Evolutionary conservation across 2,113 vertebrate species (phyloP).

Genomic region (Cervus canadensis): DNA sequence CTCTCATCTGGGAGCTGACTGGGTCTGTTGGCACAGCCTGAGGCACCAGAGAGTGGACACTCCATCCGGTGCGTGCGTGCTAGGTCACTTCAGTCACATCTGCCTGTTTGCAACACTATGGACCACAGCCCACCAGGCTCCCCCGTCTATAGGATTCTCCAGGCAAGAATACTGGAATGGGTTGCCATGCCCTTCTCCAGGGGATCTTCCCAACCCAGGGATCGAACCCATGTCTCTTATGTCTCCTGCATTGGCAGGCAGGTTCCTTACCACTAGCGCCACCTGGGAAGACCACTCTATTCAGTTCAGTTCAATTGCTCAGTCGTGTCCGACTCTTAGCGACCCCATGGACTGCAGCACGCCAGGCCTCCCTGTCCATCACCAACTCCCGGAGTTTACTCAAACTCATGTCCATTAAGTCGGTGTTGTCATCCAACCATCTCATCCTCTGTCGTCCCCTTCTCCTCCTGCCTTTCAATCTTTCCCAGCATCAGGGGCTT

Average conservation of each 20-base stretch:
- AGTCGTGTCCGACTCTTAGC: fast-evolving
- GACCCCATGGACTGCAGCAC: neutral
- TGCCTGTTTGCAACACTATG: neutral
- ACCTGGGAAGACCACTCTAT: neutral
- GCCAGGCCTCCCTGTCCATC: neutral
- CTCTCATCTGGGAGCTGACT: neutral
- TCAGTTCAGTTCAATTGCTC: neutral
- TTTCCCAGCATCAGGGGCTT: neutral
- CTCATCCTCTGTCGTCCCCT: neutral
- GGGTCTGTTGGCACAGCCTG: neutral
- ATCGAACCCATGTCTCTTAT: neutral
- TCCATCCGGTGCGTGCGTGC: fast-evolving
- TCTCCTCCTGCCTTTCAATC: neutral
- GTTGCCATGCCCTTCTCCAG: neutral
- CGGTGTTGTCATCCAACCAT: neutral
- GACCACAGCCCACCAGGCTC: neutral
- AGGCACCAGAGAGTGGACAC: neutral
- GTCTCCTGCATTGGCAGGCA: neutral
- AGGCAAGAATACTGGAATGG: neutral
- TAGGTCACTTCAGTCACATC: neutral
- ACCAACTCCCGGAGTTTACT: neutral
- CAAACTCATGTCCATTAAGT: neutral
- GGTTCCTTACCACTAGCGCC: neutral
- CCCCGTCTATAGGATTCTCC: neutral
- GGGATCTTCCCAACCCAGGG: neutral